Evolutionary conservation across 2,113 vertebrate genomes (phyloP).

Genomic region (Sturnus vulgaris): DNA sequence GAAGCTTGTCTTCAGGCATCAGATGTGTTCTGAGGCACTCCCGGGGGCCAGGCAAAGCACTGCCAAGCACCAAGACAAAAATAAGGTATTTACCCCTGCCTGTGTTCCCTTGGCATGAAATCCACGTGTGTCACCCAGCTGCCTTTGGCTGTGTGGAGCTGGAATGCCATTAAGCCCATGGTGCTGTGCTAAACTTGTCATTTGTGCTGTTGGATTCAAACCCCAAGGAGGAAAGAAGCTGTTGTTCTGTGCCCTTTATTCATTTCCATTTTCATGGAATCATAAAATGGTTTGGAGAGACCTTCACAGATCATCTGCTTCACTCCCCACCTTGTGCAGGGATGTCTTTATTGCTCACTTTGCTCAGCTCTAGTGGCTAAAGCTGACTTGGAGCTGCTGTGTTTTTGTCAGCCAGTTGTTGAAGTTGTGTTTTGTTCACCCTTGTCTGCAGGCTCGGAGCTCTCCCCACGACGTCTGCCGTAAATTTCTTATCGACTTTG

Average conservation of each 20-base stretch:
- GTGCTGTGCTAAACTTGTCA: background rate
- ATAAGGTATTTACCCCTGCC: slow-evolving; percentile 59
- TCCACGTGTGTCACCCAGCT: rapidly evolving
- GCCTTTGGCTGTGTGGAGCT: background rate
- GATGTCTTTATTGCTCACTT: background rate
- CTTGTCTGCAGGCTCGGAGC: slow-evolving; percentile 64
- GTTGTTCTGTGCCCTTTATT: background rate
- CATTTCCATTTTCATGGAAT: background rate
- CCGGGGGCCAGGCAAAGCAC: slow-evolving; percentile 18
- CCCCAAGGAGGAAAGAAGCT: background rate
- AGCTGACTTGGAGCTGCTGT: rapidly evolving
- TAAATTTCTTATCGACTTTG: slow-evolving; percentile 87
- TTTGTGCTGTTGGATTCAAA: background rate
- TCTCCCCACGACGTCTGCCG: slow-evolving; percentile 73
- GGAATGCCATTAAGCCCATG: rapidly evolving
- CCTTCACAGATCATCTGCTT: background rate
- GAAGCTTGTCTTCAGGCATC: slow-evolving; percentile 92
- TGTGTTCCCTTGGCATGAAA: background rate
- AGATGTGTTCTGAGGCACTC: slow-evolving; percentile 70
- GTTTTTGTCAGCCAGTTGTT: background rate
- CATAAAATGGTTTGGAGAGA: background rate
- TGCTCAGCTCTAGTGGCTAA: background rate
- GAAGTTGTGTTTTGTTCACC: too few species aligned
- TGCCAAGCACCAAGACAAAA: background rate
- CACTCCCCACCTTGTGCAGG: background rate